Percentiles rank a stretch among this genome's conserved stretches.
Evolutionary conservation across 2,113 vertebrate species (phyloP).

Genomic region (Haliaeetus leucogaster): DNA sequence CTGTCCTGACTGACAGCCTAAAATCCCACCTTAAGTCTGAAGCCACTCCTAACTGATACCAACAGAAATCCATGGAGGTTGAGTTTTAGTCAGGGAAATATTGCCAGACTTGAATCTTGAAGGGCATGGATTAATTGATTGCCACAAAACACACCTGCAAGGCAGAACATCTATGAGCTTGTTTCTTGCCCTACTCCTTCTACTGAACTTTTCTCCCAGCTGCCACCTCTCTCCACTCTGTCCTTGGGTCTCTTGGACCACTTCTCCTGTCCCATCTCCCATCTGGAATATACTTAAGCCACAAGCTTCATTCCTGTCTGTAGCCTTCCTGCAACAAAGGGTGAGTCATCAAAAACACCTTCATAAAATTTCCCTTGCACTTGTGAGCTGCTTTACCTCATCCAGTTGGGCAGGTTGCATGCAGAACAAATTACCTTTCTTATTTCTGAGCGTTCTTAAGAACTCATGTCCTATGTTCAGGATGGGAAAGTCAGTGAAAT

Average conservation of each 20-base stretch:
- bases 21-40: neutral
- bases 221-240: neutral
- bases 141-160: neutral
- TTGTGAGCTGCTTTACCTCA: neutral
- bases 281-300: neutral
- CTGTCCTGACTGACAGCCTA: neutral
- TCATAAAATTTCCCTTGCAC: neutral
- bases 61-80: neutral
- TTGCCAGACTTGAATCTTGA: neutral
- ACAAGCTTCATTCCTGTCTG: neutral
- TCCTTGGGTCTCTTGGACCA: neutral
- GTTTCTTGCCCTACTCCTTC: neutral
- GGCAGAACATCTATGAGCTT: neutral
- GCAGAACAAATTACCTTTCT: neutral
- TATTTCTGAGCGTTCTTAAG: neutral
- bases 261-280: neutral
- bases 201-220: neutral
- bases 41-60: neutral
- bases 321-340: neutral
- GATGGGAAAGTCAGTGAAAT: neutral
- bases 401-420: neutral
- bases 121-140: neutral
- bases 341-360: slow-evolving; percentile 25
- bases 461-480: neutral
- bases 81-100: neutral